Evolutionary conservation across 2,113 vertebrate genomes (phyloP), one percentile per base, ranked within the genome.

Genomic region (Platichthys stellatus): DNA sequence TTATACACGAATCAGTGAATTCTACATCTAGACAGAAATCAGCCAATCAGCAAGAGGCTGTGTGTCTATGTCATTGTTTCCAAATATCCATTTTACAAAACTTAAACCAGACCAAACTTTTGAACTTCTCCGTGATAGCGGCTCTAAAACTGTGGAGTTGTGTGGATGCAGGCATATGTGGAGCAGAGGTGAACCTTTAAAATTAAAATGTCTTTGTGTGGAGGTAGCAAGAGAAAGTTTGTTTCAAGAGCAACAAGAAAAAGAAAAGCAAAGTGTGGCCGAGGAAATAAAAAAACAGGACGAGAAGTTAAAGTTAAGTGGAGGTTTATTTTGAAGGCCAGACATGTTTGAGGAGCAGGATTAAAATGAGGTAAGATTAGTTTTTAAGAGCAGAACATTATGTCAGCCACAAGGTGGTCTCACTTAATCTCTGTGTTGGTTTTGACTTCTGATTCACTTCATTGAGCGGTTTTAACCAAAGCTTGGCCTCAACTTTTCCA

Each of bases 361-460:
- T 80, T 80, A 76, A 65, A 71, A 8, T 38, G 54, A 63, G 63
- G 61, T 62, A 26, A 69, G 69, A 68, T 74, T 71, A 28, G 40
- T 24, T 28, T 78, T 74, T 57, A 61, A 66, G 49, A 57, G 67
- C 26, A 69, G 66, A 70, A 71, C 54, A 74, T 64, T 62, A 63
- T 65, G 57, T 80, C 64, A 65, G 59, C 38, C 67, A 23, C 74
- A 40, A 59, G 84, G 84, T 90, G 86, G 84, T 84, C 83, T 62
- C 76, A 60, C 72, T 85, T 83, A 77, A 85, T 88, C 74, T 79
- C 47, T 58, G 8, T 70, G 69, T 74, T 72, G 72, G 78, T 82
- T 86, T 77, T 81, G 75, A 81, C 66, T 78, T 76, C 43, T 81
- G 75, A 77, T 82, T 88, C 51, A 74, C 80, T 86, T 83, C 72